Evolutionary conservation across 2,113 vertebrate genomes (phyloP).

Genomic region (Myrmophylax atrothorax): DNA sequence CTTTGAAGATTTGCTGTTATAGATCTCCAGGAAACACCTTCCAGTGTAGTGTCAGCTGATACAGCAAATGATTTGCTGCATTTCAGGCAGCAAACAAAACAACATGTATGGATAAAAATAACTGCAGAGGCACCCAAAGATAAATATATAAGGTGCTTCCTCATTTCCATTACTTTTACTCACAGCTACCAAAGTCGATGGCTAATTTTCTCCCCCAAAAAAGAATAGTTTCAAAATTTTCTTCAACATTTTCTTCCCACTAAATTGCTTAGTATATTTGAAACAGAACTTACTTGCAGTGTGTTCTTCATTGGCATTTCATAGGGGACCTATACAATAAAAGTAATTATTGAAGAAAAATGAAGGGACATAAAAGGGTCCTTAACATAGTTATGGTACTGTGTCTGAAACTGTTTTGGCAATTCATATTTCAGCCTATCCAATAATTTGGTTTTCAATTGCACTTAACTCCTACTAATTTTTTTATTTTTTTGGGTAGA

Average conservation of each 20-base stretch:
- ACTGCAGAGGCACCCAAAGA: background rate
- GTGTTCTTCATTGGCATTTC: background rate
- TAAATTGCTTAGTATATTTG: background rate
- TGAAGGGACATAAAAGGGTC: background rate
- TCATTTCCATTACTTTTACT: background rate
- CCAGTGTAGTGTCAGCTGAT: background rate
- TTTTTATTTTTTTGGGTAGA: background rate
- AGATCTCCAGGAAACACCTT: background rate
- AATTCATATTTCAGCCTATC: background rate
- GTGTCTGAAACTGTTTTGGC: background rate
- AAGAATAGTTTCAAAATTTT: background rate
- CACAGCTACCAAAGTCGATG: background rate
- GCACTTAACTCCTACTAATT: background rate
- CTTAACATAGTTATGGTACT: background rate
- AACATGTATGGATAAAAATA: background rate
- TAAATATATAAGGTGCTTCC: background rate
- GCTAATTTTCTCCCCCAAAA: background rate
- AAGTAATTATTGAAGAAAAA: background rate
- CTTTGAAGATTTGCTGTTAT: background rate
- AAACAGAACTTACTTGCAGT: background rate
- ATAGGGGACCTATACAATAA: background rate
- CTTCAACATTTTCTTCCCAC: background rate
- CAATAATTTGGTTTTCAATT: background rate
- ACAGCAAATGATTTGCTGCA: background rate
- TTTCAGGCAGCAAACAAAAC: background rate